Percentiles rank a stretch among this genome's conserved stretches.
Conservation (phyloP, 2,797 vertebrate species). For the Myioborus melanocephalus region DNA sequence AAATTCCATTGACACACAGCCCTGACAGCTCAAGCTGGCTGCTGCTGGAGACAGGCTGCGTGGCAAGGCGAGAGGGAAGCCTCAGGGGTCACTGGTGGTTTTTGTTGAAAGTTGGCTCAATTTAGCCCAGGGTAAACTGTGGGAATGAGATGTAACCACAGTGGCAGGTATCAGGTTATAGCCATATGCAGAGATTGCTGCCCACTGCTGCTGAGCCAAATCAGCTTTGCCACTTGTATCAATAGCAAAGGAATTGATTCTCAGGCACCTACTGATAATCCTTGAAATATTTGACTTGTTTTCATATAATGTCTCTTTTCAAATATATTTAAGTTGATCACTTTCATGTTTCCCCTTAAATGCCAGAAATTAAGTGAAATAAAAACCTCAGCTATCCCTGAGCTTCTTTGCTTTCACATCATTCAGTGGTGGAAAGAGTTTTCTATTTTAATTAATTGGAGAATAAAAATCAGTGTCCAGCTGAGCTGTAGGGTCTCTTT, state of each 20-base stretch:
- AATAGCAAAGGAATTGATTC: background rate
- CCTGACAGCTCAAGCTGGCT: background rate
- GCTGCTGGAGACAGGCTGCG: rapidly evolving
- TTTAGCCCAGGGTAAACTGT: background rate
- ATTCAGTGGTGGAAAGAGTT: background rate
- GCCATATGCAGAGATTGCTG: background rate
- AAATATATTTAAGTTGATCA: background rate
- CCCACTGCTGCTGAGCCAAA: background rate
- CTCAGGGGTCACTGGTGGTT: background rate
- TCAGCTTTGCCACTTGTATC: background rate
- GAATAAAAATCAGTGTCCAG: conserved; percentile 14
- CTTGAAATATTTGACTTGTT: background rate
- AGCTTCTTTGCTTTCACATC: background rate
- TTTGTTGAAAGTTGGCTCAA: background rate
- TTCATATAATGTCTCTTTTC: background rate
- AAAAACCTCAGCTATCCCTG: background rate
- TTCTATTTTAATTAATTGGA: background rate
- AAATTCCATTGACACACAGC: background rate
- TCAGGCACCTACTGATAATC: background rate
- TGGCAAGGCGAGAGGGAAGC: background rate
- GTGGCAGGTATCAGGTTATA: background rate
- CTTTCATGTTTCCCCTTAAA: background rate
- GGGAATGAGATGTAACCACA: background rate
- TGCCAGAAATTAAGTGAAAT: background rate
- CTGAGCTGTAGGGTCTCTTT: background rate